Evolutionary conservation across 2,797 vertebrate genomes (phyloP).

Genomic region (Lepilemur septentrionalis): DNA sequence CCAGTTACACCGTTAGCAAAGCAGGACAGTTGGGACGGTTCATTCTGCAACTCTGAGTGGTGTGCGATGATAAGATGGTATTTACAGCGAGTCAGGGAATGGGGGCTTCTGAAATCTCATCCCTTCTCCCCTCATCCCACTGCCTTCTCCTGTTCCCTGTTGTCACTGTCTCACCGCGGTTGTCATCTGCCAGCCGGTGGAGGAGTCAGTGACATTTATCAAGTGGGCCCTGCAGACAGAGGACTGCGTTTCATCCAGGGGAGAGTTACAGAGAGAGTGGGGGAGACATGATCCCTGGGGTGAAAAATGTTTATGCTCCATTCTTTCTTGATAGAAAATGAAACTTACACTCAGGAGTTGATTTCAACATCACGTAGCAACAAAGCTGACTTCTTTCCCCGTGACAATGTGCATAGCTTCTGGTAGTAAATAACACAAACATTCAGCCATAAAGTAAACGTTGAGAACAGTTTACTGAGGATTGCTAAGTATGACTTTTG

Average conservation of each 20-base stretch:
- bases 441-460: not conserved
- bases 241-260: not conserved
- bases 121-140: too few relatives aligned
- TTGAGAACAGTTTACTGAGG: not conserved
- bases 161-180: not conserved
- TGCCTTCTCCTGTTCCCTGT: rapidly evolving
- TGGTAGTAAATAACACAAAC: not conserved
- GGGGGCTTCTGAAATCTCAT: rapidly evolving
- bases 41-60: too few relatives aligned
- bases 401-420: not conserved
- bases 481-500: not conserved
- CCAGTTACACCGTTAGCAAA: not conserved
- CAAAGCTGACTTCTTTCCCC: not conserved
- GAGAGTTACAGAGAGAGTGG: not conserved
- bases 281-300: not conserved
- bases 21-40: not conserved
- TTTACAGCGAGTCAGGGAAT: not conserved
- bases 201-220: not conserved
- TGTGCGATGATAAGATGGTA: rapidly evolving
- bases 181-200: not conserved
- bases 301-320: not conserved
- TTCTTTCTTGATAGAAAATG: not conserved
- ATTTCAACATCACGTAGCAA: not conserved
- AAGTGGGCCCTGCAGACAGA: not conserved
- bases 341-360: not conserved